Percentiles rank a stretch among this genome's conserved stretches.
phyloP scores from a whole-genome alignment of 2,797 vertebrate genomes.

The Acridotheres tristis region DNA sequence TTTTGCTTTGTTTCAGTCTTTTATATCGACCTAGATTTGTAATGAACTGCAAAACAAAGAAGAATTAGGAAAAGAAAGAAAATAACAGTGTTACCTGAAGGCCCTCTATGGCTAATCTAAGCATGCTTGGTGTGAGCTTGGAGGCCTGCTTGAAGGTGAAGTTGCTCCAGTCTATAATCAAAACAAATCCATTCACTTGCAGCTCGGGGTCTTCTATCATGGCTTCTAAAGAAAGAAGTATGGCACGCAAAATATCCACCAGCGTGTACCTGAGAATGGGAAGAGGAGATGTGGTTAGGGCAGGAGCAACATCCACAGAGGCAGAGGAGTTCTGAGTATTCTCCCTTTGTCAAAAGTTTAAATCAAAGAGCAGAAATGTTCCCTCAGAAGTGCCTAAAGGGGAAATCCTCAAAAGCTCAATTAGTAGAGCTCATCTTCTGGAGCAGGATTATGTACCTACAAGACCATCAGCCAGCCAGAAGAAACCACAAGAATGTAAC shows the following conservation, averaged over 20 bases:
- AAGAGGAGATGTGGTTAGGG: conserved; percentile 22
- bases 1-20: neutral
- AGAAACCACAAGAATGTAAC: neutral
- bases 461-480: neutral
- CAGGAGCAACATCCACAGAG: neutral
- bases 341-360: neutral
- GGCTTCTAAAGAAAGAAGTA: conserved; percentile 94
- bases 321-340: neutral
- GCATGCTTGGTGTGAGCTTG: conserved; percentile 96
- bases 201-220: conserved; percentile 99
- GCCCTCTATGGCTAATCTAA: conserved; percentile 95
- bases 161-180: conserved; percentile 99
- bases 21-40: neutral
- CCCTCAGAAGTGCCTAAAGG: neutral
- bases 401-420: neutral
- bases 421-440: neutral
- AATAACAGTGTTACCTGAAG: conserved; percentile 84
- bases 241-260: conserved; percentile 96
- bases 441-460: neutral
- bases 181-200: conserved; percentile 98
- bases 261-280: conserved; percentile 86
- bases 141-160: conserved; percentile 99
- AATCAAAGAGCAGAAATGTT: neutral
- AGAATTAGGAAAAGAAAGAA: neutral
- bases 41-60: neutral